phyloP scores from a whole-genome alignment of 1,140 invertebrate species.

The Lineus longissimus region DNA sequence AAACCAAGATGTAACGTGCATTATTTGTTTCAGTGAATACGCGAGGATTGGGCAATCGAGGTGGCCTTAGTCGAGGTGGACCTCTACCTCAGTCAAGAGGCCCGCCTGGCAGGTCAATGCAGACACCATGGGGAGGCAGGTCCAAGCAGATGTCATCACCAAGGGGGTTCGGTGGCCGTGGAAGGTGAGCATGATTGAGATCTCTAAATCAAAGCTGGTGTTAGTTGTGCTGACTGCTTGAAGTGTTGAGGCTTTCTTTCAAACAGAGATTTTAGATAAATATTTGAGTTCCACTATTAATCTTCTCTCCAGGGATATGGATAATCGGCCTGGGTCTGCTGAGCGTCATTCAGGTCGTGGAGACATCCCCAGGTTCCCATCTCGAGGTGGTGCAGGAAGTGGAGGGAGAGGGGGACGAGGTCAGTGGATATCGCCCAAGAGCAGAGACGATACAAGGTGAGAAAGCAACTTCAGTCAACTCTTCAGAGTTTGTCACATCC shows the following conservation, averaged over 20 bases:
- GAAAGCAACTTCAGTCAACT: not conserved
- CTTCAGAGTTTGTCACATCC: not conserved
- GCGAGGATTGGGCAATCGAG: not conserved
- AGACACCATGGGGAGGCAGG: not conserved
- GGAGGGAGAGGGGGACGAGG: constrained; percentile 13
- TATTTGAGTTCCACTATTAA: too few relatives aligned
- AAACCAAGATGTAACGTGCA: not conserved
- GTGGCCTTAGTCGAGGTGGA: not conserved
- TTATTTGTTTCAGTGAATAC: not conserved
- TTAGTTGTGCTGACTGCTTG: too few relatives aligned
- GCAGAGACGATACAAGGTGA: constrained; percentile 10
- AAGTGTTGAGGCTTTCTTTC: too few relatives aligned
- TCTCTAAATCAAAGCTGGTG: too few relatives aligned
- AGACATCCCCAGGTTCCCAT: constrained; percentile 1
- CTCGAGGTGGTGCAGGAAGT: constrained; percentile 19
- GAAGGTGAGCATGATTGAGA: not conserved
- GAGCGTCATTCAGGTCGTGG: constrained; percentile 9
- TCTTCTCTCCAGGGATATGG: not conserved
- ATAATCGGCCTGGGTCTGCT: constrained; percentile 7
- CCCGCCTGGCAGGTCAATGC: not conserved
- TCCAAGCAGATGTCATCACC: not conserved
- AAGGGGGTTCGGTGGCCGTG: not conserved
- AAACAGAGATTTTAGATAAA: too few relatives aligned
- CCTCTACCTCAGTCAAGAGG: not conserved
- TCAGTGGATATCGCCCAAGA: constrained; percentile 1